phyloP scores from a whole-genome alignment of 2,888 invertebrate genomes.

The Bombylius discolor region DNA sequence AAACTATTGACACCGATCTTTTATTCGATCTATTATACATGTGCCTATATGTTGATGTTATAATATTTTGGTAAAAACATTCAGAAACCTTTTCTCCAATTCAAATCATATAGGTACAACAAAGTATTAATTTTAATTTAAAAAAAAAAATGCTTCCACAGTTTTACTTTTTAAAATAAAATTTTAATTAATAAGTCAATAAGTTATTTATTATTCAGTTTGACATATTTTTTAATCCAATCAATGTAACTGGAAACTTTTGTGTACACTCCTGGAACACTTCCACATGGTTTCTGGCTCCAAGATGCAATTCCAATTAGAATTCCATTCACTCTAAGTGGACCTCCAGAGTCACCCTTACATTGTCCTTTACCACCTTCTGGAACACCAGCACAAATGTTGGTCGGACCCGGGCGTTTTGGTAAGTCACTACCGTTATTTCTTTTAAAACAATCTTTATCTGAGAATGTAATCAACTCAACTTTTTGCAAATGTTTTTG shows the following conservation, averaged over 20 bases:
- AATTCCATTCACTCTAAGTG: conserved; percentile 28
- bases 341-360: conserved; percentile 38
- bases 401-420: conserved; percentile 27
- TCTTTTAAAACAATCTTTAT: conserved; percentile 29
- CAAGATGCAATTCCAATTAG: conserved; percentile 38
- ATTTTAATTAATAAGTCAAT: too few species aligned
- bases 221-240: conserved; percentile 21
- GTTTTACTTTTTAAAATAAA: too few species aligned
- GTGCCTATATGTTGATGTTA: too few species aligned
- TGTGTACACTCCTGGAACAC: conserved; percentile 36
- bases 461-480: conserved; percentile 27
- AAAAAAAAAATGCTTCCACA: too few species aligned
- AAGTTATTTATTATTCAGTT: too few species aligned
- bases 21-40: too few species aligned
- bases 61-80: too few species aligned
- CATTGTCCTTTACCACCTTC: conserved; percentile 39
- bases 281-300: conserved; percentile 37
- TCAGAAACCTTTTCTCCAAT: too few species aligned
- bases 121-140: too few species aligned
- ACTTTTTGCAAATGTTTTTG: conserved; percentile 32
- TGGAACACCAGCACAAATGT: conserved; percentile 37
- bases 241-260: conserved; percentile 33
- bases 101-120: too few species aligned
- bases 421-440: conserved; percentile 24
- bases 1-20: too few species aligned